Conservation (phyloP, 2,113 vertebrate genomes). For the Corythornis vintsioides region DNA sequence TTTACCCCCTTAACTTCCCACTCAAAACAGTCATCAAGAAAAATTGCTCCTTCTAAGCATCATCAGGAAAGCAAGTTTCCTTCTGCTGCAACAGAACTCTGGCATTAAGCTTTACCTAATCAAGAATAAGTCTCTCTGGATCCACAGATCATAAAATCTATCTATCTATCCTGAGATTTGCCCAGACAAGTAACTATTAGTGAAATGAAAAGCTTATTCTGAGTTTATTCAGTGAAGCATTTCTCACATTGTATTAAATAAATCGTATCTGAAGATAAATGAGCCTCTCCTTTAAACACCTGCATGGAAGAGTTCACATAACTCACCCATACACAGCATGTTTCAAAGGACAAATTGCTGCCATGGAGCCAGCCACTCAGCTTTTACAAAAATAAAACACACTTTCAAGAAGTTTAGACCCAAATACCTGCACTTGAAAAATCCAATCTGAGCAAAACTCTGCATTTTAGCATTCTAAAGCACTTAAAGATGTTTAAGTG, state of each 20-base stretch:
- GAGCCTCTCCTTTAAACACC: not conserved
- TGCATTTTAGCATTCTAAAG: not conserved
- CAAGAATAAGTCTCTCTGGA: constrained; percentile 38
- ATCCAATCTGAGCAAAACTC: not conserved
- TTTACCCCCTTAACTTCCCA: not conserved
- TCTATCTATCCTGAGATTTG: constrained; percentile 23
- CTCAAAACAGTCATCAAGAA: not conserved
- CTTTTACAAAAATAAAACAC: not conserved
- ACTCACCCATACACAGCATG: not conserved
- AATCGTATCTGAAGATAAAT: constrained; percentile 7
- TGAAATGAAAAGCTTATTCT: constrained; percentile 38
- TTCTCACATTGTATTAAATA: not conserved
- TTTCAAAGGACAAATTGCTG: constrained; percentile 10
- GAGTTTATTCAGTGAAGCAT: constrained; percentile 29
- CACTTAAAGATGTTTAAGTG: not conserved
- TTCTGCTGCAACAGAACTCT: not conserved
- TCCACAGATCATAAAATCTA: constrained; percentile 40
- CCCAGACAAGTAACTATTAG: constrained; percentile 25
- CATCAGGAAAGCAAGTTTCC: constrained; percentile 4
- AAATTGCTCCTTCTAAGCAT: not conserved
- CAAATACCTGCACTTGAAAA: not conserved
- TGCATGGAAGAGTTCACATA: not conserved
- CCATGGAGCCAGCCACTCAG: not conserved
- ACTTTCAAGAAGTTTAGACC: not conserved
- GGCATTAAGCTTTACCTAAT: constrained; percentile 27